phyloP scores from a whole-genome alignment of 2,113 vertebrate species.

The Hymenochirus boettgeri region DNA sequence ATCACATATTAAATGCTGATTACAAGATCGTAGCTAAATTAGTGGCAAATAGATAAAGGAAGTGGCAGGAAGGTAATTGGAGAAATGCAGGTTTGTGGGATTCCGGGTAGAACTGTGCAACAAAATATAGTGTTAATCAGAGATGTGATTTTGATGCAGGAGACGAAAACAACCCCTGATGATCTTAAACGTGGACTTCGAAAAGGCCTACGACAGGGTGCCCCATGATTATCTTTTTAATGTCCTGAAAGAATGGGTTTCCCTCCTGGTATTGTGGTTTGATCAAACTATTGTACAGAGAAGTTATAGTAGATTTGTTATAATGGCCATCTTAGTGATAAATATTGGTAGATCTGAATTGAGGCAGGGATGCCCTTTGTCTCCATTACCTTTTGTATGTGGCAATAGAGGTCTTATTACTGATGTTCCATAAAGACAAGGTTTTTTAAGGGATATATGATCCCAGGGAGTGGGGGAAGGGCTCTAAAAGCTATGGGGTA shows the following conservation, averaged over 20 bases:
- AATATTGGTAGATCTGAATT: neutral
- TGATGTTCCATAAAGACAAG: neutral
- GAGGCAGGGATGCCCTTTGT: neutral
- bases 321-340: neutral
- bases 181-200: neutral
- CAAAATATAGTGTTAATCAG: neutral
- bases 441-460: neutral
- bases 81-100: neutral
- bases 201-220: neutral
- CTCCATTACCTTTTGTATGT: neutral
- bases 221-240: neutral
- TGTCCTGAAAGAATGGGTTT: neutral
- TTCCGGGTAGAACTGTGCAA: neutral
- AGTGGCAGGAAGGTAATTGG: neutral
- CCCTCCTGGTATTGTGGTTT: neutral
- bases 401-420: neutral
- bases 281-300: neutral
- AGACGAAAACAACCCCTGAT: neutral
- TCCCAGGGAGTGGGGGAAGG: neutral
- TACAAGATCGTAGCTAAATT: neutral
- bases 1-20: neutral
- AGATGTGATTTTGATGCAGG: neutral
- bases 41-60: neutral
- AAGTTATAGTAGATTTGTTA: neutral
- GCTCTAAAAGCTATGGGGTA: neutral